Percentiles rank a stretch among this genome's conserved stretches.
Evolutionary conservation across 2,113 vertebrate genomes (phyloP).

Genomic region (Antigone vipio): DNA sequence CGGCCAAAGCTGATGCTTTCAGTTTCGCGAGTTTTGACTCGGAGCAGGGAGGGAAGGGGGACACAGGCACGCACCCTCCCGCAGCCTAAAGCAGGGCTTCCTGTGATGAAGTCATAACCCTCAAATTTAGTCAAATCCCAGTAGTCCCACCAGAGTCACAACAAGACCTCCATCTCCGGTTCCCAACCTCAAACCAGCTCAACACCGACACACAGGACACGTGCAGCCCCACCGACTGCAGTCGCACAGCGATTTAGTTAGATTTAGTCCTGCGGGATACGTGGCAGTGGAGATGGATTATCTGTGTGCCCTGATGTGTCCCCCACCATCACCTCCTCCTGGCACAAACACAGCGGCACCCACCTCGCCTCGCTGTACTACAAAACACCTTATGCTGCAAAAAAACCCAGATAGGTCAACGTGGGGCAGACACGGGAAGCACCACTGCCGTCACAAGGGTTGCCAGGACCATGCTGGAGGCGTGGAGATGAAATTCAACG

Average conservation of each 20-base stretch:
- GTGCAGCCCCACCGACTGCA: neutral
- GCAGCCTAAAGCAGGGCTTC: neutral
- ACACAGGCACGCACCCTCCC: neutral
- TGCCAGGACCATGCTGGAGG: neutral
- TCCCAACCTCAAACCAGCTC: neutral
- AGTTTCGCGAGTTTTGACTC: neutral
- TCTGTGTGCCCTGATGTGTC: no score
- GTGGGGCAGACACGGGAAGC: neutral
- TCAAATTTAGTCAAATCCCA: fast-evolving
- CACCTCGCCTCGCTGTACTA: neutral
- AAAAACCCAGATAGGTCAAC: fast-evolving
- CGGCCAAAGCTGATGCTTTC: fast-evolving
- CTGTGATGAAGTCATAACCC: neutral
- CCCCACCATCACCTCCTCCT: neutral
- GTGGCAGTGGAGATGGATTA: neutral
- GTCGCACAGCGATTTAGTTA: no score
- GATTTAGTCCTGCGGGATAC: neutral
- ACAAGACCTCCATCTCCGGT: neutral
- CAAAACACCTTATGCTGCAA: neutral
- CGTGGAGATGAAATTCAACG: neutral
- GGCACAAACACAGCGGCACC: neutral
- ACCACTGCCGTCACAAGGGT: fast-evolving
- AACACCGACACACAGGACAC: neutral
- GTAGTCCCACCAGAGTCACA: neutral
- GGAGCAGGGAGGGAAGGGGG: neutral